These are phyloP conservation scores for Sphaerodactylus townsendi DNA, from an alignment of 2,113 vertebrate species.

Conservation along the genomic window DNA sequence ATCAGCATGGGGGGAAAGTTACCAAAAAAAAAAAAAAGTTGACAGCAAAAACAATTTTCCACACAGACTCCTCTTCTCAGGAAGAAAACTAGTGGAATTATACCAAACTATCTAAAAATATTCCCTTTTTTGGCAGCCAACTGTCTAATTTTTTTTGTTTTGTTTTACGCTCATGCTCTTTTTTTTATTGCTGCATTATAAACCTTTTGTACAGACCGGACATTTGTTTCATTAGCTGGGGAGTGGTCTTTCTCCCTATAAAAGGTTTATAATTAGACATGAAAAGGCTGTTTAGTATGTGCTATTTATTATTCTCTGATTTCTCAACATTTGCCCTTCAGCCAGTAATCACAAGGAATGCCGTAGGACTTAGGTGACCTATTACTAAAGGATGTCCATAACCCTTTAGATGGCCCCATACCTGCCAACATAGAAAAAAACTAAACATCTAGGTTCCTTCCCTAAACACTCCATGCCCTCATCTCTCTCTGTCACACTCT, in stretches of 20 bases:
- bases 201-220: slow-evolving; percentile 1
- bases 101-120: slow-evolving; percentile 65
- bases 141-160: too few relatives aligned
- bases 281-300: slow-evolving; percentile 11
- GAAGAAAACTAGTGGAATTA: slow-evolving; percentile 60
- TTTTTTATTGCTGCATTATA: slow-evolving; percentile 16
- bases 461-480: neutral
- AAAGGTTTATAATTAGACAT: slow-evolving; percentile 2
- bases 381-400: slow-evolving; percentile 17
- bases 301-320: slow-evolving; percentile 19
- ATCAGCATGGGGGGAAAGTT: neutral
- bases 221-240: slow-evolving; percentile 6
- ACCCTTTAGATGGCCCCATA: neutral
- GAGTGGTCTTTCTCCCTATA: neutral
- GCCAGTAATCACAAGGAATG: slow-evolving; percentile 9
- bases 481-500: neutral
- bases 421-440: slow-evolving; percentile 3
- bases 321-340: neutral
- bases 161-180: neutral
- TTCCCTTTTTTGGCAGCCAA: neutral
- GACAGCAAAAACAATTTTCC: slow-evolving; percentile 63
- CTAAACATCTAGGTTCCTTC: neutral
- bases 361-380: slow-evolving; percentile 19
- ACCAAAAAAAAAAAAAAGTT: slow-evolving; percentile 41
- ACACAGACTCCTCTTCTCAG: slow-evolving; percentile 54